Evolutionary conservation across 2,797 vertebrate genomes (phyloP), one percentile per base, ranked within the genome.

Genomic region (Sebastes diploproa): DNA sequence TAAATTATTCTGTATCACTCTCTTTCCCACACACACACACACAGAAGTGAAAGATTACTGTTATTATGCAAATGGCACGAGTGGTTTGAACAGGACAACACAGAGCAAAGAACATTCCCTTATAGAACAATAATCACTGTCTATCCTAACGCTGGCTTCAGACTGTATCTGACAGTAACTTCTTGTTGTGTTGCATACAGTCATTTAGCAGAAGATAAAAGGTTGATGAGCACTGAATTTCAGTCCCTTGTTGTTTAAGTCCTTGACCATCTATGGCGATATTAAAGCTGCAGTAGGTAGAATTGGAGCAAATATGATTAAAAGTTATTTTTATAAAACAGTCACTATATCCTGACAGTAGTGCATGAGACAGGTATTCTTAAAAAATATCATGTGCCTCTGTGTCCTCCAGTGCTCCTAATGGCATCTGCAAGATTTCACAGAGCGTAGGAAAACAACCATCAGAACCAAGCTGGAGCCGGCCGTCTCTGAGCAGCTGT

Each of bases 31-130:
- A 58, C 66, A 61, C 68, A 60, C 42, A 54, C 34, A 50, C 64
- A 72, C 25, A 36, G 54, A 59, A 30, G 34, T 38, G 29, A 82
- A 76, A 68, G 67, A 83, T 83, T 64, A 72, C 75, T 86, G 85
- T 86, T 67, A 83, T 89, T 76, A 79, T 70, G 36, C 30, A 83
- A 90, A 79, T 78, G 18, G 65, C 52, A 23, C 58, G 82, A 54
- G 75, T 86, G 70, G 52, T 81, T 73, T 81, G 68, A 85, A 61
- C 56, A 83, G 50, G 59, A 80, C 4, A 5, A 81, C 36, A 84
- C 27, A 50, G 38, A 65, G 59, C 16, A 72, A 65, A 82, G 64
- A 65, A 4, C 56, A 64, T 78, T 56, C 50, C 11, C 8, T 10
- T 27, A 16, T 9, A 42, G 22, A 74, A 66, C 20, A 62, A 50